These are phyloP conservation scores for Forbesichthys agassizii DNA, from an alignment of 2,113 vertebrate genomes.

Conservation along the genomic window DNA sequence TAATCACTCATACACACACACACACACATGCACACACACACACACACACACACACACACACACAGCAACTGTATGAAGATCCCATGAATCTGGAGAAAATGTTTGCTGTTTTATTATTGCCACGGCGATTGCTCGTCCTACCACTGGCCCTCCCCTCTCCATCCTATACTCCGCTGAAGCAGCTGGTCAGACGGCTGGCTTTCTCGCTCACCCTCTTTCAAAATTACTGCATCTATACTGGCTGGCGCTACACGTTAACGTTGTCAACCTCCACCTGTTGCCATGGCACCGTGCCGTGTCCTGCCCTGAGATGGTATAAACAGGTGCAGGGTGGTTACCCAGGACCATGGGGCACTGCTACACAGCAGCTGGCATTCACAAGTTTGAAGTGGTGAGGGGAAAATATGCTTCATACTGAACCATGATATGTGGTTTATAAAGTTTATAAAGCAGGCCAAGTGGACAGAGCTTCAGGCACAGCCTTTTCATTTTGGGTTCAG, in stretches of 20 bases:
- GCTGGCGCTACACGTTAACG: slow-evolving; percentile 11
- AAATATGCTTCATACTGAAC: neutral
- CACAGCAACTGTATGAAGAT: slow-evolving; percentile 44
- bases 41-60: slow-evolving; percentile 11
- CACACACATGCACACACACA: neutral
- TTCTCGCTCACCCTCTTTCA: neutral
- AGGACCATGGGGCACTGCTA: neutral
- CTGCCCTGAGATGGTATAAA: slow-evolving; percentile 25
- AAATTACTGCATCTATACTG: neutral
- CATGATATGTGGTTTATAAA: slow-evolving; percentile 2
- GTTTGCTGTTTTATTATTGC: slow-evolving; percentile 44
- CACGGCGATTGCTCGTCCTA: slow-evolving; percentile 29
- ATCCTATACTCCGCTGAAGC: neutral
- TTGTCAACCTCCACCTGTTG: slow-evolving; percentile 59
- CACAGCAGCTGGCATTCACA: slow-evolving; percentile 31
- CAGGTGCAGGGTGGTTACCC: slow-evolving; percentile 16
- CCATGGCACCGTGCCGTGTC: slow-evolving; percentile 25
- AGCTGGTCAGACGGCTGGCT: neutral
- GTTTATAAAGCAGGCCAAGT: slow-evolving; percentile 2
- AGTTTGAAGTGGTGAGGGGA: slow-evolving; percentile 22
- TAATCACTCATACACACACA: slow-evolving; percentile 2
- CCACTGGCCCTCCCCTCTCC: slow-evolving; percentile 3
- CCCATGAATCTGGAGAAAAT: slow-evolving; percentile 24
- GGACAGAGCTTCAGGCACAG: slow-evolving; percentile 24
- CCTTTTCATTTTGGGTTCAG: slow-evolving; percentile 32